Conservation (phyloP, 2,888 invertebrate genomes). For the Stenchaetothrips biformis region DNA sequence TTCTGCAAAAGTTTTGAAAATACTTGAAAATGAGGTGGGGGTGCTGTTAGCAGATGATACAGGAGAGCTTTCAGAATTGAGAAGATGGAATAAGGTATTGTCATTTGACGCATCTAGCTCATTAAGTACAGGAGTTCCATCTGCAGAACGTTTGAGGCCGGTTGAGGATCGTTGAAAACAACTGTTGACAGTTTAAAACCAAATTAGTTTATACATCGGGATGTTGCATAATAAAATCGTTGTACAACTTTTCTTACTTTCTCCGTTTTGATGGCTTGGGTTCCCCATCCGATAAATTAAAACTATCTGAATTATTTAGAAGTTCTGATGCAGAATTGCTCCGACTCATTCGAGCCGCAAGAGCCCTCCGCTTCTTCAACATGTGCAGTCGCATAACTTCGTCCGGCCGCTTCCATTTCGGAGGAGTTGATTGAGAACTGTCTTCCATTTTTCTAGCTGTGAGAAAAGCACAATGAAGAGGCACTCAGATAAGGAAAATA, state of each 20-base stretch:
- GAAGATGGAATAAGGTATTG: slow-evolving; percentile 50
- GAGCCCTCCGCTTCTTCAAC: slow-evolving; percentile 67
- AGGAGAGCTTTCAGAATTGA: slow-evolving; percentile 49
- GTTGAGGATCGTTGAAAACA: background rate
- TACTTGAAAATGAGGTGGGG: slow-evolving; percentile 43
- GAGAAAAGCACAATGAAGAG: too few species aligned
- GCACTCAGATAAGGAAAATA: too few species aligned
- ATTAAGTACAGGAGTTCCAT: slow-evolving; percentile 8
- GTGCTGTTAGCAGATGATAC: slow-evolving; percentile 44
- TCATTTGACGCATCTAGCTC: slow-evolving; percentile 51
- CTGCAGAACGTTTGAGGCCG: background rate
- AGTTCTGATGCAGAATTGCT: slow-evolving; percentile 29
- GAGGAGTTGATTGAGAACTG: slow-evolving; percentile 35
- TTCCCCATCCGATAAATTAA: slow-evolving; percentile 5
- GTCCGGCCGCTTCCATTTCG: slow-evolving; percentile 53
- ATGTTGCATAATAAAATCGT: background rate
- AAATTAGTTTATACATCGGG: background rate
- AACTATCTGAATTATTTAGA: slow-evolving; percentile 24
- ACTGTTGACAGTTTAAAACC: background rate
- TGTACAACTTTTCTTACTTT: slow-evolving; percentile 46
- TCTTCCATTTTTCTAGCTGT: background rate
- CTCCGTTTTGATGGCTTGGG: slow-evolving; percentile 54
- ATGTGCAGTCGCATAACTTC: slow-evolving; percentile 69
- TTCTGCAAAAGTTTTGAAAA: slow-evolving; percentile 35
- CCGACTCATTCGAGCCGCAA: slow-evolving; percentile 62